These are phyloP conservation scores for Eutrigla gurnardus DNA, from an alignment of 2,797 vertebrate genomes.

Conservation along the genomic window DNA sequence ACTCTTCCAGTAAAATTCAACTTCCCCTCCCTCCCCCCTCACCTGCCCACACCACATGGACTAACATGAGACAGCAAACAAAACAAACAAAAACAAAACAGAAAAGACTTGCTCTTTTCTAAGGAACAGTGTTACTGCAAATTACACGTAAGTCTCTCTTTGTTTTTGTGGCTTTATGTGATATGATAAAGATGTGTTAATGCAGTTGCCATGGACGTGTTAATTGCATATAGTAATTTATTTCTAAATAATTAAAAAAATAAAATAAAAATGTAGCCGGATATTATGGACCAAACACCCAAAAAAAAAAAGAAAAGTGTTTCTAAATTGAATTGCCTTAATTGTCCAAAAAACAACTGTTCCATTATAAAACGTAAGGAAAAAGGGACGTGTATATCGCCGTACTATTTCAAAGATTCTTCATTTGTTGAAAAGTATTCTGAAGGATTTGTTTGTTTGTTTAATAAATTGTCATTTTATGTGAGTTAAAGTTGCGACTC, in stretches of 20 bases:
- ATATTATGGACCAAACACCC: slow-evolving; percentile 97
- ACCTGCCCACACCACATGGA: slow-evolving; percentile 70
- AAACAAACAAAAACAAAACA: slow-evolving; percentile 69
- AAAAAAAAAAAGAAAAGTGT: slow-evolving; percentile 83
- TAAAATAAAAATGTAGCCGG: slow-evolving; percentile 86
- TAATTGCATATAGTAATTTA: slow-evolving; percentile 99
- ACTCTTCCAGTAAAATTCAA: slow-evolving; percentile 66
- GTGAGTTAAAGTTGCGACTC: slow-evolving; percentile 91
- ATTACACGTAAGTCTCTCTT: slow-evolving; percentile 97
- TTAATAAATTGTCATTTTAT: slow-evolving; percentile 99
- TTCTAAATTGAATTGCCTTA: slow-evolving; percentile 92
- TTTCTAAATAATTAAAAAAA: slow-evolving; percentile 85
- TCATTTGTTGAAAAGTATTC: slow-evolving; percentile 92
- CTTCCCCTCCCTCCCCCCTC: slow-evolving; percentile 23
- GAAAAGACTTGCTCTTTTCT: slow-evolving; percentile 85
- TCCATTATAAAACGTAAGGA: slow-evolving; percentile 87
- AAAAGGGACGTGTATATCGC: slow-evolving; percentile 95
- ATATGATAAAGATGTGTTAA: slow-evolving; percentile 80
- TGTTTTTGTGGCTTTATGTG: slow-evolving; percentile 84
- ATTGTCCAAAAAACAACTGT: slow-evolving; percentile 84
- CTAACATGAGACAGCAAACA: slow-evolving; percentile 81
- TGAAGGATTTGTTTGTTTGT: slow-evolving; percentile 97
- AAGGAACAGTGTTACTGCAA: slow-evolving; percentile 96
- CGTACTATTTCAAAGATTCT: slow-evolving; percentile 92
- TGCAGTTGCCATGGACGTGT: slow-evolving; percentile 91